These are phyloP conservation scores for Agrotis clavis DNA, from an alignment of 2,888 invertebrate genomes.

Conservation along the genomic window DNA sequence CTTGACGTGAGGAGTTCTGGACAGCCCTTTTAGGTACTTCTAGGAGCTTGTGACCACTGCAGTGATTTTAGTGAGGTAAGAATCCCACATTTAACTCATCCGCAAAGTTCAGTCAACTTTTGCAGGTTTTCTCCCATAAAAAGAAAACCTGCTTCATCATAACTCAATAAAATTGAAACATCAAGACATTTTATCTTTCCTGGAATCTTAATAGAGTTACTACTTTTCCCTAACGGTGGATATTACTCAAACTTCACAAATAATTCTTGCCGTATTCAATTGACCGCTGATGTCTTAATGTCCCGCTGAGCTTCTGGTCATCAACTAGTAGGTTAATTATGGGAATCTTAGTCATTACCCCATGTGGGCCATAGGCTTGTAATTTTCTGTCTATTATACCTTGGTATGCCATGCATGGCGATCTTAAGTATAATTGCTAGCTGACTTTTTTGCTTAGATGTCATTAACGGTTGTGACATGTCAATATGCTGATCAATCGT, in stretches of 20 bases:
- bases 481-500: too few relatives aligned
- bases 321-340: slow-evolving; percentile 47
- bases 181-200: background rate
- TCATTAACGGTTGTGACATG: background rate
- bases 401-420: slow-evolving; percentile 23
- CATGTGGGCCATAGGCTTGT: slow-evolving; percentile 28
- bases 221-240: slow-evolving; percentile 6
- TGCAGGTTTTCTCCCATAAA: too few relatives aligned
- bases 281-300: slow-evolving; percentile 45
- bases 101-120: too few relatives aligned
- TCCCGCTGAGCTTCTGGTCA: slow-evolving; percentile 55
- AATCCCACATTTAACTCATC: too few relatives aligned
- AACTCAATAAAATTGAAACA: too few relatives aligned
- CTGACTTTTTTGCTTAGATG: background rate
- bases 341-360: slow-evolving; percentile 49
- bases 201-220: slow-evolving; percentile 6
- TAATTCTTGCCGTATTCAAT: slow-evolving; percentile 18
- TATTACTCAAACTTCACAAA: slow-evolving; percentile 10
- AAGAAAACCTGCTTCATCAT: too few relatives aligned
- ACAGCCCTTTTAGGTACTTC: too few relatives aligned
- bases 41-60: too few relatives aligned
- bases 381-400: slow-evolving; percentile 49
- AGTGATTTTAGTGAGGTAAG: too few relatives aligned
- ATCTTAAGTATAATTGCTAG: slow-evolving; percentile 21
- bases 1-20: too few relatives aligned